phyloP scores from a whole-genome alignment of 2,888 invertebrate species.

The Carabus problematicus region DNA sequence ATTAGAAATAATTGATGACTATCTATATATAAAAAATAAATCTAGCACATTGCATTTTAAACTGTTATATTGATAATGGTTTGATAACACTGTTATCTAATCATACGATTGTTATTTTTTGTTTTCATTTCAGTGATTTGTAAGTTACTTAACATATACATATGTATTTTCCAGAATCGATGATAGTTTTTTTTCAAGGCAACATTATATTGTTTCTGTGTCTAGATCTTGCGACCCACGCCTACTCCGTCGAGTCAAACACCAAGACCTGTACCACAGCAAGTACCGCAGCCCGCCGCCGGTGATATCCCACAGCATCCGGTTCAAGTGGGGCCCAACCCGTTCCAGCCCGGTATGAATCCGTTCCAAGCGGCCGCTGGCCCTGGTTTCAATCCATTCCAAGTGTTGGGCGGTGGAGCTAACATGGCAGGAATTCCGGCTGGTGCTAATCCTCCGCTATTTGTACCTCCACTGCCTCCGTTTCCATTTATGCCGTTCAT shows the following conservation, averaged over 20 bases:
- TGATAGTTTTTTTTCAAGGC: too few relatives aligned
- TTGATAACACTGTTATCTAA: slow-evolving; percentile 1
- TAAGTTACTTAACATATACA: too few relatives aligned
- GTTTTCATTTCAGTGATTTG: neutral
- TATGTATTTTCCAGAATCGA: too few relatives aligned
- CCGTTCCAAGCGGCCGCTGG: slow-evolving; percentile 2
- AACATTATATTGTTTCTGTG: neutral
- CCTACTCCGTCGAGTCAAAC: slow-evolving; percentile 58
- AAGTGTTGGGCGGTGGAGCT: slow-evolving; percentile 49
- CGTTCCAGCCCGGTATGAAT: neutral
- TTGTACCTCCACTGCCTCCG: slow-evolving; percentile 61
- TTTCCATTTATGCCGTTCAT: slow-evolving; percentile 64
- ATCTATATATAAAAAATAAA: slow-evolving; percentile 52
- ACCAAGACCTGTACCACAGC: slow-evolving; percentile 51
- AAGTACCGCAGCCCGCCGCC: slow-evolving; percentile 45
- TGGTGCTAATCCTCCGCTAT: slow-evolving; percentile 43
- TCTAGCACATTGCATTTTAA: slow-evolving; percentile 56
- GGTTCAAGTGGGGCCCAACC: slow-evolving; percentile 9
- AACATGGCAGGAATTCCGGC: slow-evolving; percentile 49
- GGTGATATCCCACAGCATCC: slow-evolving; percentile 48
- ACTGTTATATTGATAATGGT: neutral
- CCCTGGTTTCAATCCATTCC: slow-evolving; percentile 36
- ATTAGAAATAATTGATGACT: too few relatives aligned
- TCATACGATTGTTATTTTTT: neutral
- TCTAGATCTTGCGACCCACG: slow-evolving; percentile 58